A percentile compares a stretch with the other conserved stretches of the same genome.
These are phyloP conservation scores for Philereme transversata DNA, from an alignment of 2,888 invertebrate species.

Conservation along the genomic window DNA sequence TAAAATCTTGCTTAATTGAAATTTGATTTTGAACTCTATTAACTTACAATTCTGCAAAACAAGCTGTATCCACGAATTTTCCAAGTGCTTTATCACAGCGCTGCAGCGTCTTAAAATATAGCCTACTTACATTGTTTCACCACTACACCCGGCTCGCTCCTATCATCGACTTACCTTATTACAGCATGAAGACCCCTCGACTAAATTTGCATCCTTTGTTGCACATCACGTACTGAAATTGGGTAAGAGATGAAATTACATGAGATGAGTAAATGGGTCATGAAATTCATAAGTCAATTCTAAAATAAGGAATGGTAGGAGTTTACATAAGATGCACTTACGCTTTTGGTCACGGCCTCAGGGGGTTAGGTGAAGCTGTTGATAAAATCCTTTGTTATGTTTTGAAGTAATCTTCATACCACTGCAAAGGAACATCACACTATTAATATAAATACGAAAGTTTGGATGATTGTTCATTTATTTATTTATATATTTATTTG, in stretches of 20 bases:
- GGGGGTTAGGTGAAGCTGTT: too few relatives aligned
- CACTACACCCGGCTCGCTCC: neutral
- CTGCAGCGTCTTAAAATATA: slow-evolving; percentile 6
- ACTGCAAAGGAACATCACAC: too few relatives aligned
- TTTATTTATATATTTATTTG: too few relatives aligned
- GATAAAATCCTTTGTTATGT: too few relatives aligned
- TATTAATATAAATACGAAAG: too few relatives aligned
- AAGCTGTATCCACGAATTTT: neutral
- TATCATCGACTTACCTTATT: slow-evolving; percentile 16
- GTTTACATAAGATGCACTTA: too few relatives aligned
- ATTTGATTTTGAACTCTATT: too few relatives aligned
- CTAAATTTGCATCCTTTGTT: slow-evolving; percentile 26
- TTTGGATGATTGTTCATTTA: too few relatives aligned
- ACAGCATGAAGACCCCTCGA: slow-evolving; percentile 11
- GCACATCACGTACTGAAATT: slow-evolving; percentile 24
- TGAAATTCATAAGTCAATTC: neutral
- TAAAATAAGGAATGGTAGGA: too few relatives aligned
- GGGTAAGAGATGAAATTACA: slow-evolving; percentile 8
- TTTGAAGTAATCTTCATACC: too few relatives aligned
- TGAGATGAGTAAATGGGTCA: slow-evolving; percentile 3
- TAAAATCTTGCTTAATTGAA: too few relatives aligned
- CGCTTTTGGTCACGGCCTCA: too few relatives aligned
- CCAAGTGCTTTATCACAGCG: neutral
- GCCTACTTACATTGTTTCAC: slow-evolving; percentile 4
- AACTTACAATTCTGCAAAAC: neutral